Conservation (phyloP, 2,113 vertebrate genomes). For the Chascanopsetta lugubris region DNA sequence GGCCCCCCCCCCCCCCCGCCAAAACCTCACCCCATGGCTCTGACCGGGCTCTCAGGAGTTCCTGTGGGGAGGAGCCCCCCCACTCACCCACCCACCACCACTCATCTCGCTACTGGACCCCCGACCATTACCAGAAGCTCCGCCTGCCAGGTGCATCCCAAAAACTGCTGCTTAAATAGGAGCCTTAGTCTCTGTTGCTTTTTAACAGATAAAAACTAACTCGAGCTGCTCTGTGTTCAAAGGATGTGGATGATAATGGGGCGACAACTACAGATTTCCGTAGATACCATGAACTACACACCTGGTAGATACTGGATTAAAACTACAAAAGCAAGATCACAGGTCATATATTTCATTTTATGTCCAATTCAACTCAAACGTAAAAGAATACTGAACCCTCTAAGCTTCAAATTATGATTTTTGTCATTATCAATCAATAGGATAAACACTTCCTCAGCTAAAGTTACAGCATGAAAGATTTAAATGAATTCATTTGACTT, state of each 20-base stretch:
- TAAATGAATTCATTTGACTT: no score
- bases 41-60: conserved; percentile 36
- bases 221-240: no score
- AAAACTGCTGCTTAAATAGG: background rate
- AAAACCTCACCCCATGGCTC: conserved; percentile 39
- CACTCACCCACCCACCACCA: conserved; percentile 15
- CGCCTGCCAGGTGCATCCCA: background rate
- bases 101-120: conserved; percentile 15
- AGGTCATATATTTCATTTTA: no score
- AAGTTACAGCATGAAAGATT: no score
- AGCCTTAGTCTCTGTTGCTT: background rate
- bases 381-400: no score
- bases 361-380: no score
- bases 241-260: no score
- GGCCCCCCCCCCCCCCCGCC: conserved; percentile 43
- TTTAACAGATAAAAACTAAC: background rate
- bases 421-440: no score
- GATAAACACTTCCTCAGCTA: no score
- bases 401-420: no score
- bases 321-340: no score
- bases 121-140: conserved; percentile 16
- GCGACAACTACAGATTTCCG: no score
- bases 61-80: conserved; percentile 32
- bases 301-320: background rate
- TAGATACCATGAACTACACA: background rate